Percentiles rank a stretch among this genome's conserved stretches.
Conservation (phyloP, 2,113 vertebrate genomes). For the Pygoscelis adeliae region DNA sequence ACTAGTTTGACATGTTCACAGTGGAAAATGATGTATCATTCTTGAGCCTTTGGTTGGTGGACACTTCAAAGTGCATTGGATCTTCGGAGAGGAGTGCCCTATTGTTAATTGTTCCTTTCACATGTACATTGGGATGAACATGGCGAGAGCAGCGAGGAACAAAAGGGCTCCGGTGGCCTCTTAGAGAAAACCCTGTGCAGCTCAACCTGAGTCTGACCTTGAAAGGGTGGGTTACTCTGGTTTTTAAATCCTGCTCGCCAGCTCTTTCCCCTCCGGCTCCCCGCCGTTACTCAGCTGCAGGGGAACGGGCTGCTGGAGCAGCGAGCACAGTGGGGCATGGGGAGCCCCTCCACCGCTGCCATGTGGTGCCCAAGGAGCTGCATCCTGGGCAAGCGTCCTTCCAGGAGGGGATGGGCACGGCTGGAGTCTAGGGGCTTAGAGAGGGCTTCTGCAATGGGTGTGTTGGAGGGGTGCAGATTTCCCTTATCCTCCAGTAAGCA, state of each 20-base stretch:
- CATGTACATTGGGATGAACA: conserved; percentile 84
- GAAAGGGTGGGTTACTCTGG: conserved; percentile 56
- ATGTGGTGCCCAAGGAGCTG: background rate
- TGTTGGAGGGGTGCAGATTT: background rate
- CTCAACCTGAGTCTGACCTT: conserved; percentile 79
- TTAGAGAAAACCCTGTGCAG: conserved; percentile 65
- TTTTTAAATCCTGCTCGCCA: conserved; percentile 32
- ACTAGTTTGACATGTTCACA: conserved; percentile 71
- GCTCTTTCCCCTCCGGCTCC: background rate
- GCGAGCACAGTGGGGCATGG: rapidly evolving
- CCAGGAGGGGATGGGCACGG: background rate
- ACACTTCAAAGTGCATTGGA: conserved; percentile 85
- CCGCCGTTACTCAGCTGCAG: conserved; percentile 41
- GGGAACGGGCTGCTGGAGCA: background rate
- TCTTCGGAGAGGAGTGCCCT: conserved; percentile 76
- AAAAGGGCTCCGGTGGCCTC: conserved; percentile 79
- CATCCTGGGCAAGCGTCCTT: rapidly evolving
- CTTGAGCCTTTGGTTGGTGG: conserved; percentile 73
- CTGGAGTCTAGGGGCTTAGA: background rate
- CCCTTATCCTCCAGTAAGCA: background rate
- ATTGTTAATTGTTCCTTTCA: conserved; percentile 91
- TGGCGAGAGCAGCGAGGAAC: conserved; percentile 79
- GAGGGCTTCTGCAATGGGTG: background rate
- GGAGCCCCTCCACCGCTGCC: background rate
- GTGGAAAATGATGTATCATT: conserved; percentile 80